phyloP scores from a whole-genome alignment of 2,888 invertebrate species.

The Orthonychiurus folsomi region DNA sequence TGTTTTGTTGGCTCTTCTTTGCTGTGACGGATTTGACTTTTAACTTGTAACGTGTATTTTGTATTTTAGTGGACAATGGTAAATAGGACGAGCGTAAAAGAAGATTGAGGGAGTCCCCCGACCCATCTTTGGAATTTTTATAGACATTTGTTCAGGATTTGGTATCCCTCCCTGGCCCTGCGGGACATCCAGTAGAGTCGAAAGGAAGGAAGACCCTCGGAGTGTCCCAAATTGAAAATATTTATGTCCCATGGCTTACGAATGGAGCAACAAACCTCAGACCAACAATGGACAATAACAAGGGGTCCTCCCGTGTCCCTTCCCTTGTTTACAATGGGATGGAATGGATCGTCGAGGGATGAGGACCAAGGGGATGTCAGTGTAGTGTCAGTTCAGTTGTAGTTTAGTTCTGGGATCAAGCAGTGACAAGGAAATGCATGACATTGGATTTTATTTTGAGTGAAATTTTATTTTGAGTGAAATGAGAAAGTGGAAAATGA shows the following conservation, averaged over 20 bases:
- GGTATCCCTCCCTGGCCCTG: not conserved
- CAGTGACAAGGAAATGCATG: no score
- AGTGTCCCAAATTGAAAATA: no score
- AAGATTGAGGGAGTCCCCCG: not conserved
- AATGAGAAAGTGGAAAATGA: no score
- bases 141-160: not conserved
- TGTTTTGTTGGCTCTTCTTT: not conserved
- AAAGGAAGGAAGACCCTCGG: not conserved
- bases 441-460: no score
- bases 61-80: no score
- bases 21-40: no score
- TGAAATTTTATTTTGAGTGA: no score
- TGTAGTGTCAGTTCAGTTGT: not conserved
- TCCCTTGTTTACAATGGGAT: not conserved
- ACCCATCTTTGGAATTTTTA: not conserved
- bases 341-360: not conserved
- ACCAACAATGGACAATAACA: not conserved
- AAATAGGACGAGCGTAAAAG: no score
- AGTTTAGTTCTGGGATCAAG: no score
- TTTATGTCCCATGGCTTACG: not conserved
- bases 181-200: not conserved
- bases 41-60: no score
- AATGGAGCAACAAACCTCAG: no score
- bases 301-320: not conserved
- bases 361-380: not conserved